Percentiles rank a stretch among this genome's conserved stretches.
Evolutionary conservation across 2,888 invertebrate genomes (phyloP).

Genomic region (Trachelus stipa): DNA sequence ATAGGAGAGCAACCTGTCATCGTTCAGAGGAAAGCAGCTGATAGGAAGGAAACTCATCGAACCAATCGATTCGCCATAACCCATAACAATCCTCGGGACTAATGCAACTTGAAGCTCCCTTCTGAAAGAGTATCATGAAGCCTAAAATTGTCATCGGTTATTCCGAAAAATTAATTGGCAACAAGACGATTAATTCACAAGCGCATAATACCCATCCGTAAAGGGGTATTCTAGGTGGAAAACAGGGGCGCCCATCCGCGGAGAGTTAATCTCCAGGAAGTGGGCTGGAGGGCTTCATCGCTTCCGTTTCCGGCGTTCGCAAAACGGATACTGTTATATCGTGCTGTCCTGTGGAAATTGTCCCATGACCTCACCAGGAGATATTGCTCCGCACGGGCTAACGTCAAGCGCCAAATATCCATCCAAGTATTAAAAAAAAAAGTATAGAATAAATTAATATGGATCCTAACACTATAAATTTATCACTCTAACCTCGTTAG

Average conservation of each 20-base stretch:
- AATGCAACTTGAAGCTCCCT: too few species aligned
- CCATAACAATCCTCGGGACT: too few species aligned
- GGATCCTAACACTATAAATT: not conserved
- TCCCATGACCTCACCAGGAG: not conserved
- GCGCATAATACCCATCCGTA: not conserved
- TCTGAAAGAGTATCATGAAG: too few species aligned
- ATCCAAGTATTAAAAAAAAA: not conserved
- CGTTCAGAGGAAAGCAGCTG: too few species aligned
- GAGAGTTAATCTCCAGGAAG: slow-evolving; percentile 7
- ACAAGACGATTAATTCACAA: not conserved
- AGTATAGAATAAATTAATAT: not conserved
- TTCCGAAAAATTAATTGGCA: too few species aligned
- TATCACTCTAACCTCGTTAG: not conserved
- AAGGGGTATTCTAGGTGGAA: not conserved
- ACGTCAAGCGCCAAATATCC: not conserved
- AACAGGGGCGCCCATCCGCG: not conserved
- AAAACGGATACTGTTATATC: slow-evolving; percentile 8
- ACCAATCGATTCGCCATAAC: too few species aligned
- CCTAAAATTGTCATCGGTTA: too few species aligned
- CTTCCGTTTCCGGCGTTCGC: slow-evolving; percentile 12
- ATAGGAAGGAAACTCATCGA: too few species aligned
- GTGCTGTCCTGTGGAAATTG: not conserved
- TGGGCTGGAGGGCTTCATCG: slow-evolving; percentile 4
- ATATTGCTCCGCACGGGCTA: not conserved
- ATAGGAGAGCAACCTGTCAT: too few species aligned